phyloP scores from a whole-genome alignment of 1,140 invertebrate species.

The Pemphigus obesinymphae region DNA sequence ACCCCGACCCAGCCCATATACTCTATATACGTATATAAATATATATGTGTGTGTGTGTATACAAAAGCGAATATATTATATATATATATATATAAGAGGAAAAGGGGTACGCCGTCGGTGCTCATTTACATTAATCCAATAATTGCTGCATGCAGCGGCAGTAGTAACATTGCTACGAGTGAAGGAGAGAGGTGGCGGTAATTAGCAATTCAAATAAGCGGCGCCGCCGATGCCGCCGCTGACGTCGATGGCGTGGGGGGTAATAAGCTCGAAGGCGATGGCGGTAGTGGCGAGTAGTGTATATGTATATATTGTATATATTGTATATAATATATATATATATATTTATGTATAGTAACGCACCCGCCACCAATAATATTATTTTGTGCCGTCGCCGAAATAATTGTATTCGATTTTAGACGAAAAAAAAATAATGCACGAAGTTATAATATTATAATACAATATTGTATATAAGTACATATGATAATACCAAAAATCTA shows the following conservation, averaged over 20 bases:
- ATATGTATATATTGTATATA: too few relatives aligned
- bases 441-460: too few relatives aligned
- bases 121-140: conserved; percentile 37
- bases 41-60: not conserved
- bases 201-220: conserved; percentile 37
- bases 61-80: conserved; percentile 30
- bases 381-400: not conserved
- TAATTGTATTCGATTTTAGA: not conserved
- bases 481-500: not conserved
- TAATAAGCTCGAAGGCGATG: conserved; percentile 28
- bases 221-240: not conserved
- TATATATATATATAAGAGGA: conserved; percentile 21
- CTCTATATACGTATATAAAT: not conserved
- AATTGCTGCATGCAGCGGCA: conserved; percentile 35
- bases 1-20: not conserved
- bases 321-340: not conserved
- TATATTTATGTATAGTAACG: too few relatives aligned
- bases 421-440: too few relatives aligned
- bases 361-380: conserved; percentile 11
- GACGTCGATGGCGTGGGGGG: not conserved
- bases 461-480: not conserved
- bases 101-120: conserved; percentile 32
- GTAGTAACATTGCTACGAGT: conserved; percentile 1
- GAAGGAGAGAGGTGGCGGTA: conserved; percentile 16
- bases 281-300: not conserved